Conservation (phyloP, 2,888 invertebrate genomes). For the Buathra laborator region DNA sequence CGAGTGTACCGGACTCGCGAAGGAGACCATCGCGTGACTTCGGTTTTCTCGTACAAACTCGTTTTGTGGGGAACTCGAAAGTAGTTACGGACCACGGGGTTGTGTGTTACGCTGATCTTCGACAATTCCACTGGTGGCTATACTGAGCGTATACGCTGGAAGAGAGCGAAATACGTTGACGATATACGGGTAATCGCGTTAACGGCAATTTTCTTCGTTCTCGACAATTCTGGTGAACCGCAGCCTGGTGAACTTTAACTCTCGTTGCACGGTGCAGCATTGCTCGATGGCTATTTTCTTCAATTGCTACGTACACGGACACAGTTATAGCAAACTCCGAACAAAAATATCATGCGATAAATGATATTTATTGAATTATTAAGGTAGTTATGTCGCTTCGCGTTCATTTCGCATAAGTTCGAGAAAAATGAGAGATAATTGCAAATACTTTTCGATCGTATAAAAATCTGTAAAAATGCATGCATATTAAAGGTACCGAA, state of each 20-base stretch:
- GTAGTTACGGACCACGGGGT: background rate
- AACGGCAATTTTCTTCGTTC: constrained; percentile 24
- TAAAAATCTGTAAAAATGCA: no score
- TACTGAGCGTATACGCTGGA: background rate
- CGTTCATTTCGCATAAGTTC: no score
- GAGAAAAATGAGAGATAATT: no score
- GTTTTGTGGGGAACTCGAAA: constrained; percentile 12
- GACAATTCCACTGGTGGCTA: background rate
- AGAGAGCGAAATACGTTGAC: background rate
- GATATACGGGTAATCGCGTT: constrained; percentile 22
- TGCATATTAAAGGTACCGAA: no score
- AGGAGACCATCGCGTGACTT: background rate
- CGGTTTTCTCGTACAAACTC: constrained; percentile 2
- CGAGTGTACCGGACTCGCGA: no score
- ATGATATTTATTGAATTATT: constrained; percentile 2
- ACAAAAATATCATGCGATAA: no score
- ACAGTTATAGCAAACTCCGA: no score
- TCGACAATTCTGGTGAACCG: background rate
- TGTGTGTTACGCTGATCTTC: constrained; percentile 3
- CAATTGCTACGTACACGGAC: background rate
- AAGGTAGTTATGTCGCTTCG: no score
- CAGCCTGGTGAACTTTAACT: background rate
- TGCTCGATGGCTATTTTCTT: constrained; percentile 1
- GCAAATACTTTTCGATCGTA: no score
- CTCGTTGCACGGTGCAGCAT: background rate